Base-by-base conservation (phyloP, 2,888 invertebrate genomes). In the Lamellibrachia columna region DNA sequence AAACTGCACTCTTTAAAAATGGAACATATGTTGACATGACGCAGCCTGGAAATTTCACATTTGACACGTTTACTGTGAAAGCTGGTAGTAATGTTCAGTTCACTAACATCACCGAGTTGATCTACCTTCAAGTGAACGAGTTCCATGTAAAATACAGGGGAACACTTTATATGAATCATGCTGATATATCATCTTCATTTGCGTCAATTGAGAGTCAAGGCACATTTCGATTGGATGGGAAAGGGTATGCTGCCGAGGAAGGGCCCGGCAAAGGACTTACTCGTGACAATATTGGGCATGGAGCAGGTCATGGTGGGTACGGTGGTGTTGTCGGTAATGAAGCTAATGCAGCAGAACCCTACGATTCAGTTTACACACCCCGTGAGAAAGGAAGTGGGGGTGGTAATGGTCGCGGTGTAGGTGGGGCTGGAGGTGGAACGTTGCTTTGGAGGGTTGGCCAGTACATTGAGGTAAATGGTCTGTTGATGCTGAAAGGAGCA, bases 141-240 rank as follows among this genome's bases (percentile, higher is more conserved):
- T 93, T 95, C 7, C 93, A 93, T 22, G 95, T 95, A 0, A 95
- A 95, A 91, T 95, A 95, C 92, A 93, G 94, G 92, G 95, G 94
- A 22, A 93, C 93, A 58, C 92, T 94, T 22, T 95, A 94, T 92
- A 95, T 95, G 95, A 95, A 95, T 93, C 93, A 95, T 90, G 95
- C 95, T 2, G 91, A 93, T 11, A 94, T 95, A n/a, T 93, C 93
- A 40, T 94, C 94, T n/a, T 94, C 95, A 8, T 95, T 94, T 92
- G 94, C 94, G n/a, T 95, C 94, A 95, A 94, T 95, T 91, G 95
- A 95, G 92, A 95, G 95, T 94, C 93, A 94, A 90, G 95, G 95
- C 53, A 93, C 94, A 0, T 95, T 95, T 90, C 95, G 95, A 94
- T 93, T 95, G 53, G 95, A 95, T 93, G 95, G 95, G 3, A 94